Conservation (phyloP, 2,797 vertebrate genomes). For the Lithobates pipiens region DNA sequence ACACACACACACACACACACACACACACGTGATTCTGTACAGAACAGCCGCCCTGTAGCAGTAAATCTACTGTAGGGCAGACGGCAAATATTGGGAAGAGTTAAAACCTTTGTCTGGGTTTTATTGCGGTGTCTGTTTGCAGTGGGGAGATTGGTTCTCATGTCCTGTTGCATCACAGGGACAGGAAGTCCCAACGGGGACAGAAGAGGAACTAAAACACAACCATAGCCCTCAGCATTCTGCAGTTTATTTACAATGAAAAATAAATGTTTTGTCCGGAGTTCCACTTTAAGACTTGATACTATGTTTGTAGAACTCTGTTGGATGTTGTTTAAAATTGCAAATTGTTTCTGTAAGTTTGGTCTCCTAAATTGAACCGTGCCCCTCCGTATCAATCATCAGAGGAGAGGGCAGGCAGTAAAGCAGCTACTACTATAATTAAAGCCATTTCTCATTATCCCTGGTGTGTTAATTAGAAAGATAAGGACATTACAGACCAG, state of each 20-base stretch:
- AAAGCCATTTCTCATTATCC: slow-evolving; percentile 6
- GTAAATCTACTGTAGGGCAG: no score
- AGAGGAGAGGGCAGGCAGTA: neutral
- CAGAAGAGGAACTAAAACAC: neutral
- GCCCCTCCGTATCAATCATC: neutral
- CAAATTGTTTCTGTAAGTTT: neutral
- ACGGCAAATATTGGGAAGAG: no score
- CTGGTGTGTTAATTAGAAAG: slow-evolving; percentile 10
- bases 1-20: no score
- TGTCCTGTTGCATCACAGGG: neutral
- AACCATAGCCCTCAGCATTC: no score
- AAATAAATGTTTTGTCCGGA: no score
- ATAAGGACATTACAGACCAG: slow-evolving; percentile 4
- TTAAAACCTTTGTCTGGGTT: no score
- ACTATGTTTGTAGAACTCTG: neutral
- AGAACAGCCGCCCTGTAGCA: no score
- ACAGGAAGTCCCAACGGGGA: neutral
- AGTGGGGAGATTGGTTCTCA: neutral
- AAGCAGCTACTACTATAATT: neutral
- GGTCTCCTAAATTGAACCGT: neutral
- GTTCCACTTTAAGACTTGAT: neutral
- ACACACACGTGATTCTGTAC: no score
- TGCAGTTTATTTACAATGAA: no score
- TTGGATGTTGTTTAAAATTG: neutral
- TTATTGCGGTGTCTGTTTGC: neutral